Evolutionary conservation across 2,888 invertebrate species (phyloP), one percentile per base, ranked within the genome.

Genomic region (Clunio marinus): DNA sequence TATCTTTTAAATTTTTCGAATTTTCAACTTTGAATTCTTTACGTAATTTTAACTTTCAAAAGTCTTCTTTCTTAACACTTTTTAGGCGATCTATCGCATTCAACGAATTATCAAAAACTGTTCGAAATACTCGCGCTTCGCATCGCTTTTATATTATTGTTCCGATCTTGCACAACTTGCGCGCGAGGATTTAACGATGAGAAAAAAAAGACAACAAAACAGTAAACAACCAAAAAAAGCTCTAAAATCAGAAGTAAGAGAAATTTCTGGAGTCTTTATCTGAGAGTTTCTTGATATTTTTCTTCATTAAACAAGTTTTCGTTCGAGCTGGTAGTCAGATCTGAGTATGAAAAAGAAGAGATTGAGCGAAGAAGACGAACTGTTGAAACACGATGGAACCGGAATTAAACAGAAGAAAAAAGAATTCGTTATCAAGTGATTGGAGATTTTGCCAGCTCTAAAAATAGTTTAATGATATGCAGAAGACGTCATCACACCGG

Each of bases 121-220:
- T 37, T 63, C 24, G 46, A 63, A 46, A 37, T 24, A 20, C 8
- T 28, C 20, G 10, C 15, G 37, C n/a, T 15, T 45, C 28, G 15
- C 63, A 27, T 63, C 46, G 25, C 63, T 45, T 63, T 63, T 63
- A 63, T 63, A 63, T 63, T 51, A 60, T 60, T 37, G 32, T 28
- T 27, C 32, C 8, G 28, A 41, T 10, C 41, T 41, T 41, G 51
- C 51, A 51, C 51, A 51, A 51, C 4, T 51, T 51, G 37, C 13
- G 20, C 60, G 60, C 60, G 60, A 60, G 60, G 60, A 60, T 60
- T 41, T 37, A 20, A 58, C 57, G 45, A 7, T 15, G 7, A 45
- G 22, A n/a, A 55, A 55, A n/a, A 17, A 35, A 41, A 41, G 22
- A 13, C 15, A 60, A 37, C 25, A 60, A 35, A 60, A 60, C 60